phyloP scores from a whole-genome alignment of 2,888 invertebrate species.

The Gymnocheta viridis region DNA sequence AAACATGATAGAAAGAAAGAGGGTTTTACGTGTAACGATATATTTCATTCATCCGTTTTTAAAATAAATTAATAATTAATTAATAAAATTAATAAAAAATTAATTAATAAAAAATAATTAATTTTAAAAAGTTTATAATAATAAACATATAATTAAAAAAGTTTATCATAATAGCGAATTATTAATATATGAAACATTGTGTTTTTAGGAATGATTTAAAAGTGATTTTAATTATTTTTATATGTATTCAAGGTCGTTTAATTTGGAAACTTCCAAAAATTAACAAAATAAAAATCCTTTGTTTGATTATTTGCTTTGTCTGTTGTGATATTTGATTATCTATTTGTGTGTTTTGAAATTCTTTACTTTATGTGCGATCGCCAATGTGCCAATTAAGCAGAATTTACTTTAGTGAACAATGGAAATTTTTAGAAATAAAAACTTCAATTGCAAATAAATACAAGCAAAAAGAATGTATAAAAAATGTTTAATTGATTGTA shows the following conservation, averaged over 20 bases:
- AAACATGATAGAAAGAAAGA: too few relatives aligned
- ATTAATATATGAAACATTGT: neutral
- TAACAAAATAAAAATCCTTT: conserved; percentile 17
- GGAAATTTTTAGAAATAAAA: conserved; percentile 57
- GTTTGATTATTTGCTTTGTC: conserved; percentile 28
- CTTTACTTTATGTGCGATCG: conserved; percentile 25
- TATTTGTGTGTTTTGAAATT: neutral
- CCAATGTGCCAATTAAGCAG: conserved; percentile 45
- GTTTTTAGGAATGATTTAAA: neutral
- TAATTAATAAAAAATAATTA: too few relatives aligned
- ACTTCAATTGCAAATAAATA: conserved; percentile 37
- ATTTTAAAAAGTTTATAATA: neutral
- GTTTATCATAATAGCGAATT: neutral
- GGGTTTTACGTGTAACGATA: too few relatives aligned
- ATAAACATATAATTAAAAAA: neutral
- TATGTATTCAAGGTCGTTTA: conserved; percentile 23
- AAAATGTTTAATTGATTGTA: neutral
- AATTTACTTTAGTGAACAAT: conserved; percentile 29
- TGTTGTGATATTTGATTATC: neutral
- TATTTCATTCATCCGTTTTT: too few relatives aligned
- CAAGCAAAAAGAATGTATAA: conserved; percentile 5
- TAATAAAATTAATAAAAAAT: too few relatives aligned
- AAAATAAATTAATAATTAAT: too few relatives aligned
- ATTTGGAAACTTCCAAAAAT: neutral
- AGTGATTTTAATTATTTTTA: neutral